Evolutionary conservation across 2,113 vertebrate genomes (phyloP), one percentile per base, ranked within the genome.

Genomic region (Crypturellus undulatus): DNA sequence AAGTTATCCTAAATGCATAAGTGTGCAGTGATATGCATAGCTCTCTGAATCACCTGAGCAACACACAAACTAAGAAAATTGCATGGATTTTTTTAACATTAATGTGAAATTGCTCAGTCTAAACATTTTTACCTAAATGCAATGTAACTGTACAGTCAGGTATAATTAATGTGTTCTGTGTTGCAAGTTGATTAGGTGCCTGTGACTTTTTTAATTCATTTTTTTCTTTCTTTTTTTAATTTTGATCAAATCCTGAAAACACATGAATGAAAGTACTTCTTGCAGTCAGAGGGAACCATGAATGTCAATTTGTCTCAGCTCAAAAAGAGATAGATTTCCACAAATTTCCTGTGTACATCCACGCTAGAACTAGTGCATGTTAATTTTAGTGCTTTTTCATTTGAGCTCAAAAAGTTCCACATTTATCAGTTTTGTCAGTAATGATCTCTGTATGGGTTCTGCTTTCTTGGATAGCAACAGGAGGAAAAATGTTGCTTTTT

Each of bases 81-180:
- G 45, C 60, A 80, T 49, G 87, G 81, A 54, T 91, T 92, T 94
- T 92, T 47, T 79, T 85, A 87, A 77, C 72, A 95, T 68, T 91
- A 88, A 78, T 78, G 84, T 92, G 47, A 11, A 90, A 86, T 79
- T 83, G 68, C 91, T 94, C 77, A 92, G 26, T 91, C 72, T 88
- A 80, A 92, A 85, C 64, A 78, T 88, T 96, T 97, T 93, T 80
- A 95, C 73, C 87, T 90, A 81, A 95, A 64, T 71, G 65, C 81
- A 82, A 76, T 87, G 49, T 90, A 88, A 92, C 85, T 90, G 60
- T 91, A 32, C 73, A 69, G 78, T 79, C 89, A 92, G 89, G 28
- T 73, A 77, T 83, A 94, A 95, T 86, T 95, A 94, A 90, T 88
- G 68, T 30, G 38, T 92, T 77, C 65, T 78, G 59, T 51, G 32